Evolutionary conservation across 2,888 invertebrate species (phyloP), one percentile per base, ranked within the genome.

Genomic region (Dusona sp.): DNA sequence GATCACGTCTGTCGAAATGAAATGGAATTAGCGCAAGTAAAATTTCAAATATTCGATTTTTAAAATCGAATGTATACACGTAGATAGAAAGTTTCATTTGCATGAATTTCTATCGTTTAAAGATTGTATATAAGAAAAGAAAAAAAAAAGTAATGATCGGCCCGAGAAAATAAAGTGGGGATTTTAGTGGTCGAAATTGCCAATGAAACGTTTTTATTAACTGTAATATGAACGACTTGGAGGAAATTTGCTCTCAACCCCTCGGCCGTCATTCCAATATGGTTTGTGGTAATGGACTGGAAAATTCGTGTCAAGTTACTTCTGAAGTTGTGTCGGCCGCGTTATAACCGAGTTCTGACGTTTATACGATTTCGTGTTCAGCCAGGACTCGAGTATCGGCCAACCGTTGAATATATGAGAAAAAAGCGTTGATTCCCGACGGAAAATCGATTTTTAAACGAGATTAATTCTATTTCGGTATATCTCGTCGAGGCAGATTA

Each of bases 401-500:
- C n/a, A n/a, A 75, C 19, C 19, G 54, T 33, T 7, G 25, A 78
- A 68, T 25, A 36, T 38, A 54, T 25, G 7, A 51, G 36, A 48
- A 16, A 75, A 80, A 70, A 61, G 22, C 42, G 29, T 75, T 67
- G 42, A 74, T 65, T 42, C 61, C 19, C 57, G 51, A 82, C 77
- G 67, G 73, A 25, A 82, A 74, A 85, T 82, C 85, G 82, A 85
- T 83, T 79, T 79, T 68, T 4, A 65, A 79, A 68, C 79, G 74
- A 57, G 78, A 57, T 73, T 74, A 79, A 70, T 82, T 82, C 74
- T 78, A 73, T 85, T 82, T 70, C 79, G 79, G 29, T 70, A 51
- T 29, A 51, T 29, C 25, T 68, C 61, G 78, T n/a, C 38, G 48
- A 38, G 51, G 33, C 74, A 36, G 64, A 78, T 67, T 65, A 29